Evolutionary conservation across 2,888 invertebrate species (phyloP).

Genomic region (Endotricha flammealis): DNA sequence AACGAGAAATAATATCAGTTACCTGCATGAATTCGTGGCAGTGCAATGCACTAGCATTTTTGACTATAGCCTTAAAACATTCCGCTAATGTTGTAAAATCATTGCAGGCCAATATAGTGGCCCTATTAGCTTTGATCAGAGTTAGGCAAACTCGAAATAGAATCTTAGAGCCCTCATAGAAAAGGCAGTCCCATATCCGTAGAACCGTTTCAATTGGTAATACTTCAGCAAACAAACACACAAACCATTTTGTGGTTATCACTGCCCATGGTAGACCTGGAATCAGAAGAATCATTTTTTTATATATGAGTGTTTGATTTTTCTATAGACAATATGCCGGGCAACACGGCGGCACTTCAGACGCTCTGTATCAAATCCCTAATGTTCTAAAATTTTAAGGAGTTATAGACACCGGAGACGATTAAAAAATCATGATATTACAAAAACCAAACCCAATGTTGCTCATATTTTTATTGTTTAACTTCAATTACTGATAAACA

Average conservation of each 20-base stretch:
- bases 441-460: too few species aligned
- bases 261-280: constrained; percentile 91
- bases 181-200: constrained; percentile 96
- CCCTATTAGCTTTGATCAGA: constrained; percentile 85
- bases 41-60: constrained; percentile 86
- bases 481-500: not conserved
- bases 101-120: constrained; percentile 84
- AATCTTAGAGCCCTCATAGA: constrained; percentile 96
- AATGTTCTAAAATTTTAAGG: too few species aligned
- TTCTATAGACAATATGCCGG: too few species aligned
- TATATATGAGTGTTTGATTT: too few species aligned
- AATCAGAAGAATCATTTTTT: too few species aligned
- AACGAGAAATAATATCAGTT: too few species aligned
- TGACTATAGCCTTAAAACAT: constrained; percentile 89
- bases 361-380: too few species aligned
- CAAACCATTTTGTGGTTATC: constrained; percentile 96
- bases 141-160: constrained; percentile 93
- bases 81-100: constrained; percentile 90
- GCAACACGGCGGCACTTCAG: too few species aligned
- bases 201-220: constrained; percentile 96
- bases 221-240: constrained; percentile 95
- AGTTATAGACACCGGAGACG: too few species aligned
- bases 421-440: too few species aligned
- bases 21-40: constrained; percentile 95
- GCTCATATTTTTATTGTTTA: too few species aligned